These are phyloP conservation scores for Pecten maximus DNA, from an alignment of 2,888 invertebrate genomes.

Conservation along the genomic window DNA sequence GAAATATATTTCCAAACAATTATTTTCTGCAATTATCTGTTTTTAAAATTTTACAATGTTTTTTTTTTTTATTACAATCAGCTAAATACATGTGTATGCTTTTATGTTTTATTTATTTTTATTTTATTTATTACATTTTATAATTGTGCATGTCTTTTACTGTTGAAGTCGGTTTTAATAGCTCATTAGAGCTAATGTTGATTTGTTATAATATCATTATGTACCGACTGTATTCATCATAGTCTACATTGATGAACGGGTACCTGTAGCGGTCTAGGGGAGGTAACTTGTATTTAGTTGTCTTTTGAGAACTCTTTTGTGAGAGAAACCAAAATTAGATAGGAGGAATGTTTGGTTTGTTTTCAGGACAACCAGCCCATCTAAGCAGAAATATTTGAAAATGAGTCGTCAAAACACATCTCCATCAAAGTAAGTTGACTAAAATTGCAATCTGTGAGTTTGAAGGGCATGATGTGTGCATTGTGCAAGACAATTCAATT, in stretches of 20 bases:
- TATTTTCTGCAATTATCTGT: too few relatives aligned
- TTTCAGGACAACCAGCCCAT: conserved; percentile 24
- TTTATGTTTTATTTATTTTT: too few relatives aligned
- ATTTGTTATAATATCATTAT: too few relatives aligned
- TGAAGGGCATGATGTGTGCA: neutral
- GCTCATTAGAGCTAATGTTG: too few relatives aligned
- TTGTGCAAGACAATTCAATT: neutral
- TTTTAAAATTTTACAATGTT: too few relatives aligned
- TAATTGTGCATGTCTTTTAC: too few relatives aligned
- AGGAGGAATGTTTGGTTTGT: neutral
- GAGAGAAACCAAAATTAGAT: neutral
- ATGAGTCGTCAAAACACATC: neutral
- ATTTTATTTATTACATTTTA: too few relatives aligned
- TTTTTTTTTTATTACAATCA: too few relatives aligned
- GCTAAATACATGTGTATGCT: too few relatives aligned
- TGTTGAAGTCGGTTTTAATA: too few relatives aligned
- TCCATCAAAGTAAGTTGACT: neutral
- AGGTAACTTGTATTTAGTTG: neutral
- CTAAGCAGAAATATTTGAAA: neutral
- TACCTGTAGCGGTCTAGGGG: neutral
- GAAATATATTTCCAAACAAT: too few relatives aligned
- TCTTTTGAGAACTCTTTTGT: neutral
- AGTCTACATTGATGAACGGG: neutral
- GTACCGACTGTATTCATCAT: too few relatives aligned
- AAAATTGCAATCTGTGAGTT: neutral